Percentiles rank a stretch among this genome's conserved stretches.
phyloP scores from a whole-genome alignment of 1,140 invertebrate species.

The Neodiprion fabricii region DNA sequence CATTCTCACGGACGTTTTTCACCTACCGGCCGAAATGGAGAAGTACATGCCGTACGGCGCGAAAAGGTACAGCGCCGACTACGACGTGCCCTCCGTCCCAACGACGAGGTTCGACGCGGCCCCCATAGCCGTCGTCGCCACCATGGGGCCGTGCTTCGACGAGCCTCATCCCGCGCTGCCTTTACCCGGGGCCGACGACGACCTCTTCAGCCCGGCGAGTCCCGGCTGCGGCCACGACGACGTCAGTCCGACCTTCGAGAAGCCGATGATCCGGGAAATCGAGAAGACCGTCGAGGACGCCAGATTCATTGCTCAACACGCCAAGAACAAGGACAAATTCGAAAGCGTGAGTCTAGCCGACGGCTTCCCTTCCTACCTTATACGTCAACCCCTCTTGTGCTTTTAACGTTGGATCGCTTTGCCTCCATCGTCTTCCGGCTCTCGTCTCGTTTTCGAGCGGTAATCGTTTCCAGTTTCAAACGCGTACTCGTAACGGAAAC shows the following conservation, averaged over 20 bases:
- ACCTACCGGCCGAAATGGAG: slow-evolving; percentile 73
- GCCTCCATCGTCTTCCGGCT: too few species aligned
- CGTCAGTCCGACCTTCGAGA: slow-evolving; percentile 80
- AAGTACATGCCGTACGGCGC: slow-evolving; percentile 70
- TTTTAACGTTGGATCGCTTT: too few species aligned
- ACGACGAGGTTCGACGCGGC: slow-evolving; percentile 50
- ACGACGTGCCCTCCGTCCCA: slow-evolving; percentile 70
- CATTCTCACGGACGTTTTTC: slow-evolving; percentile 75
- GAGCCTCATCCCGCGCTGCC: slow-evolving; percentile 74
- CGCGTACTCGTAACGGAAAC: too few species aligned
- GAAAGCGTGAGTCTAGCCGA: slow-evolving; percentile 79
- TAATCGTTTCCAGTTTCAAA: too few species aligned
- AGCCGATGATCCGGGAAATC: slow-evolving; percentile 76
- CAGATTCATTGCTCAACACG: slow-evolving; percentile 92
- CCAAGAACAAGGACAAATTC: slow-evolving; percentile 93
- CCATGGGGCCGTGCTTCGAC: slow-evolving; percentile 67
- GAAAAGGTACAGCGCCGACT: slow-evolving; percentile 74
- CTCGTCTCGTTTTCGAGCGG: too few species aligned
- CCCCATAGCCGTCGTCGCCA: slow-evolving; percentile 54
- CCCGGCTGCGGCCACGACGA: slow-evolving; percentile 66
- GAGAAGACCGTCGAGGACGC: slow-evolving; percentile 89
- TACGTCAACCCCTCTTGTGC: too few species aligned
- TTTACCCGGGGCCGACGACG: slow-evolving; percentile 76
- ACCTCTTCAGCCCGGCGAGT: slow-evolving; percentile 76
- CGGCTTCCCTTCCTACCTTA: background rate